phyloP scores from a whole-genome alignment of 2,113 vertebrate genomes.

The Aptenodytes forsteri region DNA sequence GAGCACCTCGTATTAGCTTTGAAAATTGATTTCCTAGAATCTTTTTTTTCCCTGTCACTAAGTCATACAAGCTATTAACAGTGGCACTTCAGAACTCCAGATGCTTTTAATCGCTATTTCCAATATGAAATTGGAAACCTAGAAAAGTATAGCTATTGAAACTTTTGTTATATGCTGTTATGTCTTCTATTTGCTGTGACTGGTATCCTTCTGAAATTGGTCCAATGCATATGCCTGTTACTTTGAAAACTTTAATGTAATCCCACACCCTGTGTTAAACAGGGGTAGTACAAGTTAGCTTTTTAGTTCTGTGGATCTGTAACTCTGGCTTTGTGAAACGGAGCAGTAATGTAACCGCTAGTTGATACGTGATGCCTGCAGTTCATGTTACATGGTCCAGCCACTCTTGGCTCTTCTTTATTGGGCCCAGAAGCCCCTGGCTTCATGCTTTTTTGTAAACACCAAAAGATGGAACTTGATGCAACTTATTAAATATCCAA shows the following conservation, averaged over 20 bases:
- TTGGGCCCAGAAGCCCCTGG: not conserved
- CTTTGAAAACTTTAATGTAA: not conserved
- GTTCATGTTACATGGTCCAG: not conserved
- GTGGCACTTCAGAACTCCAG: not conserved
- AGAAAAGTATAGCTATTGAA: not conserved
- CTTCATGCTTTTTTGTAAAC: not conserved
- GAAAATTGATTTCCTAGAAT: not conserved
- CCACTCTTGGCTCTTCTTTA: not conserved
- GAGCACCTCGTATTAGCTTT: not conserved
- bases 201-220: not conserved
- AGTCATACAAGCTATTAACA: not conserved
- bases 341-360: not conserved
- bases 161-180: not conserved
- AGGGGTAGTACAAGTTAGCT: not conserved
- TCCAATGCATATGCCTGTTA: not conserved
- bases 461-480: not conserved
- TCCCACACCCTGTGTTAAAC: not conserved
- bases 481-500: not conserved
- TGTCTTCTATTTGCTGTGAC: not conserved
- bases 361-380: not conserved
- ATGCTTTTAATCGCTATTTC: not conserved
- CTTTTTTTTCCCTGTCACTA: not conserved
- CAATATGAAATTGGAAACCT: not conserved
- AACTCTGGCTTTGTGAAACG: not conserved
- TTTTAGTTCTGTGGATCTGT: not conserved